phyloP scores from a whole-genome alignment of 2,797 vertebrate species.

The Lycodopsis pacificus region DNA sequence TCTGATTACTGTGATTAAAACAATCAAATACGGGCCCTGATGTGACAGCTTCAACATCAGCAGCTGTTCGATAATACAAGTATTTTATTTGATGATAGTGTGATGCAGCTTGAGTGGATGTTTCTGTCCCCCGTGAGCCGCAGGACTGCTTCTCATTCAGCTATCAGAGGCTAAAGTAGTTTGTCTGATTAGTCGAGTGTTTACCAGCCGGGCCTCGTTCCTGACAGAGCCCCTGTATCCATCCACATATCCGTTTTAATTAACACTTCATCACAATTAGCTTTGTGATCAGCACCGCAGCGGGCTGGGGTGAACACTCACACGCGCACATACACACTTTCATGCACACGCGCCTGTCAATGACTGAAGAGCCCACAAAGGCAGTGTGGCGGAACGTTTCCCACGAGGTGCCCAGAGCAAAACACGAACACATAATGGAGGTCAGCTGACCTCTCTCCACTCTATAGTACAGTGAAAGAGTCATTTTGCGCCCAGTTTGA shows the following conservation, averaged over 20 bases:
- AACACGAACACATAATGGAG: slow-evolving; percentile 56
- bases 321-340: slow-evolving; percentile 15
- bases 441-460: slow-evolving; percentile 37
- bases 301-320: slow-evolving; percentile 3
- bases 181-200: slow-evolving; percentile 67
- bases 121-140: neutral
- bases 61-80: neutral
- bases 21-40: neutral
- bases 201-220: slow-evolving; percentile 45
- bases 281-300: slow-evolving; percentile 44
- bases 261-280: slow-evolving; percentile 59
- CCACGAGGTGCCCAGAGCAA: slow-evolving; percentile 30
- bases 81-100: neutral
- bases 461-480: neutral
- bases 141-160: slow-evolving; percentile 32
- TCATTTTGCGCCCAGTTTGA: neutral
- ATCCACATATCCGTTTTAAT: slow-evolving; percentile 54
- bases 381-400: slow-evolving; percentile 26
- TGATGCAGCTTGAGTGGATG: neutral
- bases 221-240: slow-evolving; percentile 25
- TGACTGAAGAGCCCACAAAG: neutral
- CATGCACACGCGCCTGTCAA: neutral
- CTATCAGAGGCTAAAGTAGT: slow-evolving; percentile 31
- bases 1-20: slow-evolving; percentile 40
- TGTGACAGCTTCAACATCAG: neutral